Conservation (phyloP, 2,888 invertebrate species). For the Furcula furcula region DNA sequence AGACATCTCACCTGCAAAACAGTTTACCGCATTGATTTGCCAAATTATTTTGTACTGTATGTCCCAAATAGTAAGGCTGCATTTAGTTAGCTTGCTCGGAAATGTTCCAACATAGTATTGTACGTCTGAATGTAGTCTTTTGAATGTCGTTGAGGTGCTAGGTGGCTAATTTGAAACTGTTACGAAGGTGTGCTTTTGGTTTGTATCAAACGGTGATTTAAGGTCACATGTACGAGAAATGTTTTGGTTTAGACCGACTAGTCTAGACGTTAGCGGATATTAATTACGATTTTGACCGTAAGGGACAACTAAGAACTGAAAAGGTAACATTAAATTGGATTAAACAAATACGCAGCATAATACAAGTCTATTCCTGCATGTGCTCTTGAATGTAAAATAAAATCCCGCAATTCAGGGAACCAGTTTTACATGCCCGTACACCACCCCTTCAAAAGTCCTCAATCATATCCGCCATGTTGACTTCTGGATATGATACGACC, state of each 20-base stretch:
- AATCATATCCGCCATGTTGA: slow-evolving; percentile 74
- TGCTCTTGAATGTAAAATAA: too few species aligned
- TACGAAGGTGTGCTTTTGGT: slow-evolving; percentile 22
- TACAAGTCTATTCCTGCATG: too few species aligned
- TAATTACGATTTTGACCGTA: neutral
- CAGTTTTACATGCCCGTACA: slow-evolving; percentile 57
- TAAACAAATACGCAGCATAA: neutral
- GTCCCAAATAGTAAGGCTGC: neutral
- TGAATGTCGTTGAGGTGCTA: slow-evolving; percentile 41
- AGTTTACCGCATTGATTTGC: slow-evolving; percentile 27
- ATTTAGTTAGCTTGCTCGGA: slow-evolving; percentile 8
- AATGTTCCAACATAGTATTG: slow-evolving; percentile 17
- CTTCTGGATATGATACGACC: slow-evolving; percentile 74
- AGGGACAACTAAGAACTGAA: neutral
- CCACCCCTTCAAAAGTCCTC: slow-evolving; percentile 63
- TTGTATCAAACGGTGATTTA: slow-evolving; percentile 8
- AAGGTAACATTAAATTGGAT: neutral
- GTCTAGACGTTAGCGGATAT: slow-evolving; percentile 1
- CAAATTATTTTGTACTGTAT: slow-evolving; percentile 14
- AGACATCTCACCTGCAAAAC: slow-evolving; percentile 59
- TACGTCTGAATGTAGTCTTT: slow-evolving; percentile 40
- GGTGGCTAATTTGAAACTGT: slow-evolving; percentile 34
- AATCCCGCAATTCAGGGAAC: slow-evolving; percentile 42
- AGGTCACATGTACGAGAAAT: neutral
- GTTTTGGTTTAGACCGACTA: neutral